A percentile compares a stretch with the other conserved stretches of the same genome.
phyloP scores from a whole-genome alignment of 2,888 invertebrate genomes.

The Drosophila diplacantha region DNA sequence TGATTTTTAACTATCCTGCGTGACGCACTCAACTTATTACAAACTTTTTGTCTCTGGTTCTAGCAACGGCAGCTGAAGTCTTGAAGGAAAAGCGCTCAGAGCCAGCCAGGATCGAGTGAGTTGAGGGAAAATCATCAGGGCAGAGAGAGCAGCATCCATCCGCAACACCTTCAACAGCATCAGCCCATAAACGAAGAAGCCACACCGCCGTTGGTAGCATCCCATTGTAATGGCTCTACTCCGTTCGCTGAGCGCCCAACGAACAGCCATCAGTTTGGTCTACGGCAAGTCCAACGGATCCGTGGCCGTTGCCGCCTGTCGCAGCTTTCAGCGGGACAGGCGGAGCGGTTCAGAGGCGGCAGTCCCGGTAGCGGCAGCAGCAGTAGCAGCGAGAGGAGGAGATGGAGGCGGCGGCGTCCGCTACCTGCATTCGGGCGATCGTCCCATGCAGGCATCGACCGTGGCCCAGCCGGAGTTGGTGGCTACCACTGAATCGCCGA shows the following conservation, averaged over 20 bases:
- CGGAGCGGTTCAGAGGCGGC: constrained; percentile 8
- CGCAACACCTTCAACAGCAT: neutral
- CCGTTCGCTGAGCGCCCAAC: constrained; percentile 76
- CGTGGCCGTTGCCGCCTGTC: constrained; percentile 27
- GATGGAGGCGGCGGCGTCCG: constrained; percentile 9
- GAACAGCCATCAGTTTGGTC: constrained; percentile 72
- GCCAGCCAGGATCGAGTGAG: neutral
- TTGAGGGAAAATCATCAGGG: neutral
- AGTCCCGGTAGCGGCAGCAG: neutral
- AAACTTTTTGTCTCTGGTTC: neutral
- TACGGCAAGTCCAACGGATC: constrained; percentile 53
- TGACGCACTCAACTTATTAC: neutral
- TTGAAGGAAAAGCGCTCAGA: neutral
- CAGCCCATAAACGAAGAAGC: constrained; percentile 5
- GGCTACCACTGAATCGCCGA: constrained; percentile 1
- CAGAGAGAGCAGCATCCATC: neutral
- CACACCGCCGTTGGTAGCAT: constrained; percentile 2
- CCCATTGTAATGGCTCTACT: constrained; percentile 78
- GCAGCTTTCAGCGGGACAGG: constrained; percentile 17
- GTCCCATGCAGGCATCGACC: constrained; percentile 39
- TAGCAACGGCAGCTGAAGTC: neutral
- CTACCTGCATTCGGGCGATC: constrained; percentile 50
- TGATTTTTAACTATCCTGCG: too few species aligned
- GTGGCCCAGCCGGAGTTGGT: constrained; percentile 31
- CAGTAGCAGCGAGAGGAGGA: neutral